phyloP scores from a whole-genome alignment of 1,140 invertebrate genomes.

The Magallana gigas region DNA sequence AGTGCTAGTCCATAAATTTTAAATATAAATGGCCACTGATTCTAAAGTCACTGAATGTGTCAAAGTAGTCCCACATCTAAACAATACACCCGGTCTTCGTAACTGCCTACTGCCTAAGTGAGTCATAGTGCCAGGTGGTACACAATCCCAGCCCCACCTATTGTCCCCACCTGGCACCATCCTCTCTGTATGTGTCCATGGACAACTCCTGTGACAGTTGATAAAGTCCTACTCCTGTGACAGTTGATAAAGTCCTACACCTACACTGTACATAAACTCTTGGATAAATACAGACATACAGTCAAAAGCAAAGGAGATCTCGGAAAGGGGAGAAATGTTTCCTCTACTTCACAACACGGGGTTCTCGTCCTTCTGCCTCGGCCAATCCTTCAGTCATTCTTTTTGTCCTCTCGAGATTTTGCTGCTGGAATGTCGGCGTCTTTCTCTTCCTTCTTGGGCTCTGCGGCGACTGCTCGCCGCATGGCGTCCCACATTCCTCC shows the following conservation, averaged over 20 bases:
- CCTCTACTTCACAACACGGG: constrained; percentile 19
- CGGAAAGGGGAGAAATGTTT: constrained; percentile 1
- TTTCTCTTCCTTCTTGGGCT: constrained; percentile 66
- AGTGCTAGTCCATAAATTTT: too few species aligned
- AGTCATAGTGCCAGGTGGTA: too few species aligned
- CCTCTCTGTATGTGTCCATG: too few species aligned
- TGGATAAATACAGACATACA: constrained; percentile 14
- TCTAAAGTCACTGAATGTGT: too few species aligned
- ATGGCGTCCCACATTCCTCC: constrained; percentile 99
- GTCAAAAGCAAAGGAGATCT: constrained; percentile 21
- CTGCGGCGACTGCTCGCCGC: constrained; percentile 70
- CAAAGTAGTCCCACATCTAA: too few species aligned
- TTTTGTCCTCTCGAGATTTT: constrained; percentile 77
- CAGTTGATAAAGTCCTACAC: not conserved
- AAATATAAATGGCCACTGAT: too few species aligned
- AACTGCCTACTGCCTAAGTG: too few species aligned
- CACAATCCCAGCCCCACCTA: too few species aligned
- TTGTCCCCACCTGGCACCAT: too few species aligned
- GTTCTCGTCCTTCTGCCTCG: not conserved
- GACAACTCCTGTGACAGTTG: not conserved
- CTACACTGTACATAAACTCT: constrained; percentile 14
- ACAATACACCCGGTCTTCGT: too few species aligned
- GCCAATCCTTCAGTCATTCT: constrained; percentile 70
- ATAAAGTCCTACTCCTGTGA: not conserved
- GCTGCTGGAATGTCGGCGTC: constrained; percentile 68